Percentiles rank a stretch among this genome's conserved stretches.
phyloP scores from a whole-genome alignment of 2,113 vertebrate genomes.

The Ginglymostoma cirratum region DNA sequence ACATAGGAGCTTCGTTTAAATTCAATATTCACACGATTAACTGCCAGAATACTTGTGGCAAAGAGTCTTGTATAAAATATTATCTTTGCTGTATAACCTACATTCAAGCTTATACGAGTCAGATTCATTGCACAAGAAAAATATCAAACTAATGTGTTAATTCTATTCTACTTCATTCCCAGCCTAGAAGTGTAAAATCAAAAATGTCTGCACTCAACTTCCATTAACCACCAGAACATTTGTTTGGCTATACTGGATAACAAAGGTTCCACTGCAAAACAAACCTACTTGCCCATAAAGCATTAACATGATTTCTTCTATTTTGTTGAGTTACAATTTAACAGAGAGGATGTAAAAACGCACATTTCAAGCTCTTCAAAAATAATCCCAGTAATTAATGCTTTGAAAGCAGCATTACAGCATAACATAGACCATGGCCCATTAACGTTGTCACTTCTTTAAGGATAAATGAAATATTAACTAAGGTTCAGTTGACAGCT shows the following conservation, averaged over 20 bases:
- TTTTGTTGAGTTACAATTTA: neutral
- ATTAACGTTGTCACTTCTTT: neutral
- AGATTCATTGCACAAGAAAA: neutral
- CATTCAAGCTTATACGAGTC: neutral
- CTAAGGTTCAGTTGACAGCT: neutral
- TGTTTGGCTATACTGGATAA: neutral
- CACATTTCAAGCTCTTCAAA: neutral
- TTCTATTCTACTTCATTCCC: neutral
- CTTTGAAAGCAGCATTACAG: neutral
- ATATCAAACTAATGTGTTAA: neutral
- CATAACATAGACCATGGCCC: neutral
- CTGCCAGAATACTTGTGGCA: neutral
- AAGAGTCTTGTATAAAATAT: neutral
- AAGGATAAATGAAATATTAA: neutral
- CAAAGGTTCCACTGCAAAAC: neutral
- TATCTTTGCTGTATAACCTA: neutral
- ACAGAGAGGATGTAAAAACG: neutral
- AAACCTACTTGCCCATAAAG: neutral
- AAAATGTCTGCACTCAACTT: neutral
- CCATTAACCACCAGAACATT: neutral
- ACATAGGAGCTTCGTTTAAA: neutral
- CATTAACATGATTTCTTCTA: neutral
- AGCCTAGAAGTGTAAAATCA: neutral
- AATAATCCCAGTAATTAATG: neutral
- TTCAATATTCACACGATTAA: neutral